Base-by-base conservation (phyloP, 92 coral and sea anemone species). In the Epizoanthus scotinus region DNA sequence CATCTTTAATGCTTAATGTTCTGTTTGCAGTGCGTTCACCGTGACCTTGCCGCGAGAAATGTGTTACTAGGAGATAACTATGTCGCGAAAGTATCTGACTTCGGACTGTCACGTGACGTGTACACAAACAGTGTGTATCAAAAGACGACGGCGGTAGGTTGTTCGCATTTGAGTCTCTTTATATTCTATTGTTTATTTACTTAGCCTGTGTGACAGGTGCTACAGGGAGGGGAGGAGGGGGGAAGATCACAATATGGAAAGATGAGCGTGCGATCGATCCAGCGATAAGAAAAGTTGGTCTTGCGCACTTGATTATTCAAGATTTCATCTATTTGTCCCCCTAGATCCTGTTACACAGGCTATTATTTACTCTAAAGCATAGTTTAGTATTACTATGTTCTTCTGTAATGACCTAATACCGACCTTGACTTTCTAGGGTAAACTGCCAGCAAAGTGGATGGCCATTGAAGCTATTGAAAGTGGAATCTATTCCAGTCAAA, bases 371-470 rank as follows among this genome's bases (percentile, higher is more conserved):
- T n/a, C n/a, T n/a, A n/a, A n/a, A n/a, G n/a, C n/a, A n/a, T n/a
- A n/a, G n/a, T n/a, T n/a, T n/a, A n/a, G n/a, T 1, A 31, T 31
- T 31, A 31, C 4, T 31, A 17, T 61, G 12, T 21, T 61, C 52
- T 14, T 36, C 63, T 50, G 59, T 49, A 22, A 20, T 29, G 26
- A 26, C n/a, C n/a, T n/a, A n/a, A n/a, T n/a, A n/a, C n/a, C n/a
- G n/a, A n/a, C n/a, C n/a, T 31, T 56, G 3, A 25, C 31, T 25
- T 19, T 25, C 0, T 69, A 94, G 98, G 98, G 98, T 34, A 90
- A 88, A 79, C 86, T 94, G 21, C 98, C 98, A 26, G 94, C 94
- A 5, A 91, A 86, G 42, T 94, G 98, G 98, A 94, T 94, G 98
- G 92, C 98, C 3, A 77, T 92, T 21, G 98, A 94, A 71, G 87